Evolutionary conservation across 2,888 invertebrate species (phyloP), one percentile per base, ranked within the genome.

Genomic region (Tiphia femorata): DNA sequence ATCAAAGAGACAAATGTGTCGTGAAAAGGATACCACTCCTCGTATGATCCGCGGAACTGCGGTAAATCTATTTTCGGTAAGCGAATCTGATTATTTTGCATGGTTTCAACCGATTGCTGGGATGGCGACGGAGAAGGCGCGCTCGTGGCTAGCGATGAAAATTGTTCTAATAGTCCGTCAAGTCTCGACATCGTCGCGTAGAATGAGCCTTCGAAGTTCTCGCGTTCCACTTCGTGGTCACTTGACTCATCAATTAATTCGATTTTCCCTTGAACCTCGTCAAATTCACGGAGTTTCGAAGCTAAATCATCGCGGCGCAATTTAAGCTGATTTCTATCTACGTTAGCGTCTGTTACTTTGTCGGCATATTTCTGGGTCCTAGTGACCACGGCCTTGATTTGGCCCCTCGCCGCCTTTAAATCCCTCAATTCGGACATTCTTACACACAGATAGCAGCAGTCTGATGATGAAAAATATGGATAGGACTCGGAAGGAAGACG

Each of bases 1-100:
- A 58, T 51, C 10, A 58, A 17, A 0, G 55, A 16, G 3, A 35
- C 27, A 44, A 54, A 64, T 12, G 35, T 33, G 4, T 46, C 46
- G 6, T 27, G 16, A 17, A 29, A 43, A 3, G 16, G 27, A 3
- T 0, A 40, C 27, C 25, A 25, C 25, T 25, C 25, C 25, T 25
- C 6, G 25, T 25, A 25, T 25, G 5, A 17, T 7, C 48, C 37
- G 14, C 25, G 21, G 3, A 37, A 48, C 1, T 7, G 2, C 4
- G 48, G 35, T 7, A 48, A 17, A 1, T 20, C n/a, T 21, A 48
- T 25, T 1, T n/a, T 30, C 17, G 44, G 44, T 8, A 44, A 17
- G 7, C 35, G 35, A 8, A 35, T 16, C 14, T 10, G 3, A 12
- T 12, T 12, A 16, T 16, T 35, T 2, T 3, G 3, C 3, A 8